These are phyloP conservation scores for Percopsis transmontana DNA, from an alignment of 2,113 vertebrate species.

Conservation along the genomic window DNA sequence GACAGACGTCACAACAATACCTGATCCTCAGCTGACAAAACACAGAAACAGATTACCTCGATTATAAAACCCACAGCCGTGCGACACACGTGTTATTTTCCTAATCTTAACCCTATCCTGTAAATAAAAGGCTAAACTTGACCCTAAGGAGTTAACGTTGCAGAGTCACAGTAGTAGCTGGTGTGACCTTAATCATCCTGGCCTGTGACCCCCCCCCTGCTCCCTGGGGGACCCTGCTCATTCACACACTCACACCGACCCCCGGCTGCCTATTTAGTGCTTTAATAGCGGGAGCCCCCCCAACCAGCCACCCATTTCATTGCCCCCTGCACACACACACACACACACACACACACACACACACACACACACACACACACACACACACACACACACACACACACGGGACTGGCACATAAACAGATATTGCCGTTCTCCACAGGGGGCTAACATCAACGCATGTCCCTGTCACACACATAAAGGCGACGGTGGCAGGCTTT, in stretches of 20 bases:
- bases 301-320: constrained; percentile 77
- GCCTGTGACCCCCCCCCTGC: constrained; percentile 63
- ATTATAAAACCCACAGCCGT: constrained; percentile 9
- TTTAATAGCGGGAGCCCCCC: constrained; percentile 69
- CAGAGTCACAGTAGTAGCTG: constrained; percentile 56
- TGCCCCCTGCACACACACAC: constrained; percentile 46
- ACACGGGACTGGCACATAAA: constrained; percentile 7
- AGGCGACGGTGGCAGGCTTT: constrained; percentile 25
- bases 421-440: constrained; percentile 42
- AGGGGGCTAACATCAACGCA: constrained; percentile 63
- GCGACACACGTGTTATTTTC: constrained; percentile 6
- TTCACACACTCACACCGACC: constrained; percentile 69
- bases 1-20: too few species aligned
- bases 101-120: not conserved
- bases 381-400: constrained; percentile 20
- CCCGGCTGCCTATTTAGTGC: constrained; percentile 71
- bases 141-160: not conserved
- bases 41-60: constrained; percentile 20
- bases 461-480: constrained; percentile 61
- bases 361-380: constrained; percentile 8
- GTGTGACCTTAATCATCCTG: constrained; percentile 77
- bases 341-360: constrained; percentile 7
- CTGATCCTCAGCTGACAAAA: not conserved
- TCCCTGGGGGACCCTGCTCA: constrained; percentile 74
- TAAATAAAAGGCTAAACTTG: not conserved